phyloP scores from a whole-genome alignment of 1,140 invertebrate species.

The Lineus longissimus region DNA sequence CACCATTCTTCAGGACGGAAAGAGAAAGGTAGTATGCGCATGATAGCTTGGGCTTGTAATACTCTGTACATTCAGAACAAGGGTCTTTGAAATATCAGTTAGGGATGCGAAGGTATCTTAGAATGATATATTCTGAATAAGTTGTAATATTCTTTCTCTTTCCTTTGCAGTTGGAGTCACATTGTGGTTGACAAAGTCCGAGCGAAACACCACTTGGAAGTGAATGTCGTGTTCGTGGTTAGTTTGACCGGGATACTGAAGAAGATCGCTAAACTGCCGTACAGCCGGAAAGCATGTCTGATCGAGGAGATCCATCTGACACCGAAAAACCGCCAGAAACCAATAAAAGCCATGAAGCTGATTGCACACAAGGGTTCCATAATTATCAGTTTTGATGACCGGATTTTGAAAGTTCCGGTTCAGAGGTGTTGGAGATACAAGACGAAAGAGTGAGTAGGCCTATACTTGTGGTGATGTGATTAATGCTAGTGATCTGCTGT shows the following conservation, averaged over 20 bases:
- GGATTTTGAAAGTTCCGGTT: constrained; percentile 69
- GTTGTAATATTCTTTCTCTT: too few species aligned
- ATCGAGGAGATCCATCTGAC: constrained; percentile 79
- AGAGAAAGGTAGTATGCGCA: constrained; percentile 60
- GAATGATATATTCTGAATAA: too few species aligned
- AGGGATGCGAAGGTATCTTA: too few species aligned
- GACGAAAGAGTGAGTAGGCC: constrained; percentile 51
- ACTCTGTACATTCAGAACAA: too few species aligned
- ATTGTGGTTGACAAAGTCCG: constrained; percentile 73
- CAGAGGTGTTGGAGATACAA: constrained; percentile 73
- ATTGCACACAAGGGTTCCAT: constrained; percentile 50
- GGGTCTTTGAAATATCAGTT: too few species aligned
- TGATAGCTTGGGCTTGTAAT: too few species aligned
- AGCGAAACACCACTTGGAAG: constrained; percentile 61
- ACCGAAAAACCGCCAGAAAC: constrained; percentile 52
- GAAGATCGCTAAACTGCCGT: constrained; percentile 73
- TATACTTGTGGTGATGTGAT: too few species aligned
- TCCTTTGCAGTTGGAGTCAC: constrained; percentile 62
- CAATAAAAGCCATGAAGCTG: constrained; percentile 70
- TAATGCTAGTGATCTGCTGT: too few species aligned
- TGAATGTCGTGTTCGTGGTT: constrained; percentile 73
- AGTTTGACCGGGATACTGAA: constrained; percentile 71
- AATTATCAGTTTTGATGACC: background rate
- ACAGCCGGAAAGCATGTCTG: constrained; percentile 69
- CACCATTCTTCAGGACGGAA: constrained; percentile 68